Conservation (phyloP, 2,797 vertebrate genomes). For the Dromococcyx pavoninus region DNA sequence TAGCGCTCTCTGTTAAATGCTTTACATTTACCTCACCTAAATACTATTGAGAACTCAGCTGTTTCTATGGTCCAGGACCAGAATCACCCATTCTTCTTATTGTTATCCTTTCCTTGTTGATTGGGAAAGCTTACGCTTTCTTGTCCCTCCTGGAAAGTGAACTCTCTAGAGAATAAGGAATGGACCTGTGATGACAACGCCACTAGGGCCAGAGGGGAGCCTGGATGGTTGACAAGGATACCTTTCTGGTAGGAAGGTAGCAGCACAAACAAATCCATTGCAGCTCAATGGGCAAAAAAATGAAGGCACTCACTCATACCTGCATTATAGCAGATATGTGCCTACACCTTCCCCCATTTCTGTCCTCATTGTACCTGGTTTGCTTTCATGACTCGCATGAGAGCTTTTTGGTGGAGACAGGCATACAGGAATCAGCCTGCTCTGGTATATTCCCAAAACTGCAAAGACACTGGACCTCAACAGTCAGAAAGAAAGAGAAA, state of each 20-base stretch:
- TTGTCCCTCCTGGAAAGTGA: neutral
- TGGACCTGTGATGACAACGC: accelerated
- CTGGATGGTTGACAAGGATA: too few relatives aligned
- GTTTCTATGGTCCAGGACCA: neutral
- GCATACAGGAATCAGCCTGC: neutral
- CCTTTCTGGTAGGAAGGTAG: neutral
- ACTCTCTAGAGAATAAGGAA: neutral
- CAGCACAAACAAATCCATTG: neutral
- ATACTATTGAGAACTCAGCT: neutral
- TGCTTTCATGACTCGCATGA: neutral
- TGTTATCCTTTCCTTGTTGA: neutral
- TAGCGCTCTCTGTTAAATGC: neutral
- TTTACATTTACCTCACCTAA: neutral
- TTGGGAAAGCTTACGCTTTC: neutral
- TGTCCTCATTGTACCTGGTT: neutral
- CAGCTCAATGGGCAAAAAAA: neutral
- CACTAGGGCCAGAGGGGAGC: neutral
- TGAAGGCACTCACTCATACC: neutral
- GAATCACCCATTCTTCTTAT: neutral
- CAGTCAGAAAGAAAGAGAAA: neutral
- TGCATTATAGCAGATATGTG: neutral
- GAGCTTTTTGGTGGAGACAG: neutral
- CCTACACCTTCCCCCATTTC: neutral
- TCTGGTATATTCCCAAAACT: neutral
- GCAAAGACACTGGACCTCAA: neutral